These are phyloP conservation scores for Cochlearius cochlearius DNA, from an alignment of 2,113 vertebrate species.

Conservation along the genomic window DNA sequence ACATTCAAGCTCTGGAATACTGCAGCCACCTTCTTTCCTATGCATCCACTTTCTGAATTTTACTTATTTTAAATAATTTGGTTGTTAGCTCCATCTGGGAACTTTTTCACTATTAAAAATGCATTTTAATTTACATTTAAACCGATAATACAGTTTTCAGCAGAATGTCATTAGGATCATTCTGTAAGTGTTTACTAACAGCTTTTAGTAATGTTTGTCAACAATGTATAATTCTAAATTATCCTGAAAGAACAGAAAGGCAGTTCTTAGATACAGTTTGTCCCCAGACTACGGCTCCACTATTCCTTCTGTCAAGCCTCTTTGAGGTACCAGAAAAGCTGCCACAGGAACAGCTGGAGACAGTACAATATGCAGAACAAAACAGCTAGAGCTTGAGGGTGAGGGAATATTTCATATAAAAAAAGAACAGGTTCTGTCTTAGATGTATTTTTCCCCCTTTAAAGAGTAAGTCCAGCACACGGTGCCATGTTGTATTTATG, in stretches of 20 bases:
- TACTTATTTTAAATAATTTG: background rate
- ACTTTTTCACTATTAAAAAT: background rate
- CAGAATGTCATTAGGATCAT: background rate
- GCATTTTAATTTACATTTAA: background rate
- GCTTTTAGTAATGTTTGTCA: background rate
- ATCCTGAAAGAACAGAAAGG: background rate
- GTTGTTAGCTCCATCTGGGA: background rate
- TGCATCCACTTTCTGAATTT: background rate
- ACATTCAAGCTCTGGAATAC: background rate
- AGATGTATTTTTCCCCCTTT: background rate
- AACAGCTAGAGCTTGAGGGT: background rate
- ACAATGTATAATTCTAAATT: background rate
- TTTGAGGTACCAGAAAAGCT: background rate
- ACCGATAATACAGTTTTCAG: background rate
- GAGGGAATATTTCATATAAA: background rate
- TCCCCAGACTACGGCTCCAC: background rate
- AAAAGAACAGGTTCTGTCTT: background rate
- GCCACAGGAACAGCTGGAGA: background rate
- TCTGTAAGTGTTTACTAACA: background rate
- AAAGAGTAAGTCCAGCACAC: background rate
- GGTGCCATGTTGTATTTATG: background rate
- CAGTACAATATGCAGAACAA: background rate
- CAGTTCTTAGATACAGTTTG: background rate
- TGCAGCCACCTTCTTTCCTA: background rate
- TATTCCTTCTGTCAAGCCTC: background rate